phyloP scores from a whole-genome alignment of 2,113 vertebrate genomes.

The Girardinichthys multiradiatus region DNA sequence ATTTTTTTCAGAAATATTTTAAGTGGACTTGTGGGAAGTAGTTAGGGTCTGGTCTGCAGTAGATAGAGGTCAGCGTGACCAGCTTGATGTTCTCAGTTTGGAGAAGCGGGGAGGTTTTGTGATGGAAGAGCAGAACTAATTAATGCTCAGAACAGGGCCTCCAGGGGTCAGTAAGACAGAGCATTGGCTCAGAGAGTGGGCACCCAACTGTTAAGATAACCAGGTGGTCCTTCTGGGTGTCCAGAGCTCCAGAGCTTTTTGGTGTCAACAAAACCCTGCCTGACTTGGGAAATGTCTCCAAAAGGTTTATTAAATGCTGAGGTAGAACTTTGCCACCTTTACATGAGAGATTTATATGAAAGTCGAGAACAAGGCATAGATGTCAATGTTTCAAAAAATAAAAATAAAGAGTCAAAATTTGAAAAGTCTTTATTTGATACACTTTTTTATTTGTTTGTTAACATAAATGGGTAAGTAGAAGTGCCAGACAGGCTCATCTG shows the following conservation, averaged over 20 bases:
- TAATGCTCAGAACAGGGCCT: conserved; percentile 1
- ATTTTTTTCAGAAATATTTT: neutral
- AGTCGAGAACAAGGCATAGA: too few relatives aligned
- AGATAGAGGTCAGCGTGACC: neutral
- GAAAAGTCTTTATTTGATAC: too few relatives aligned
- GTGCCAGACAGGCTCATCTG: too few relatives aligned
- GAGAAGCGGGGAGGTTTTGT: neutral
- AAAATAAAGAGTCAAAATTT: too few relatives aligned
- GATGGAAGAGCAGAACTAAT: neutral
- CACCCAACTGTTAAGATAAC: too few relatives aligned
- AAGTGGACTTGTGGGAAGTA: neutral
- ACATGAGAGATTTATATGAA: too few relatives aligned
- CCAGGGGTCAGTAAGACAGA: neutral
- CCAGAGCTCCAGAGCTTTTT: neutral
- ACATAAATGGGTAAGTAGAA: too few relatives aligned
- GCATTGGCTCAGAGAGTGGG: neutral
- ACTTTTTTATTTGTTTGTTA: too few relatives aligned
- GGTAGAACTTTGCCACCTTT: neutral
- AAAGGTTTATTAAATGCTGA: neutral
- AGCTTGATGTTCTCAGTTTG: neutral
- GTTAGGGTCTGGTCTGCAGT: neutral
- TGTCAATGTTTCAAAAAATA: too few relatives aligned
- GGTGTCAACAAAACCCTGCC: neutral
- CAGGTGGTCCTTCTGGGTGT: neutral
- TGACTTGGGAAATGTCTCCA: neutral